phyloP scores from a whole-genome alignment of 2,888 invertebrate species.

The Neria commutata region DNA sequence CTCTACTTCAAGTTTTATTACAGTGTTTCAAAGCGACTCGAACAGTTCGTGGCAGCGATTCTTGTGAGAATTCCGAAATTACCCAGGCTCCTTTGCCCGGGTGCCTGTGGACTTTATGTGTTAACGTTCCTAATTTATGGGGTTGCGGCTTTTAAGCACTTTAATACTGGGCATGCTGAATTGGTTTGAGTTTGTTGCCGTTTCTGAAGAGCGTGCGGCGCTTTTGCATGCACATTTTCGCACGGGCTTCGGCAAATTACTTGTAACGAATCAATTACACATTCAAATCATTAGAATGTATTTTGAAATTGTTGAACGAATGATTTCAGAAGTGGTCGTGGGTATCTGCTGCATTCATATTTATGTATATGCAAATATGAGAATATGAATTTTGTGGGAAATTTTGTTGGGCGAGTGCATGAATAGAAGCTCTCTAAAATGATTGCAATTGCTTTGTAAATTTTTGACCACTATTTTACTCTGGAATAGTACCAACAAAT shows the following conservation, averaged over 20 bases:
- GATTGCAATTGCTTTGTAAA: too few relatives aligned
- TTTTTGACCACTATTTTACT: too few relatives aligned
- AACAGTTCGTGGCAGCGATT: conserved; percentile 17
- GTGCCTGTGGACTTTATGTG: conserved; percentile 10
- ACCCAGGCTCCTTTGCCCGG: conserved; percentile 6
- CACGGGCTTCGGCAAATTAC: neutral
- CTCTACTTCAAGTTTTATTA: conserved; percentile 26
- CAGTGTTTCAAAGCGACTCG: conserved; percentile 28
- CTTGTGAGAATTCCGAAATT: conserved; percentile 23
- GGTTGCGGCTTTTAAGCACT: conserved; percentile 40
- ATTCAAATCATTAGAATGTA: neutral
- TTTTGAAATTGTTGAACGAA: neutral
- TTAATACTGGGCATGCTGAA: neutral
- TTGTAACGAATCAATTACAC: conserved; percentile 17
- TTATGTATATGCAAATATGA: too few relatives aligned
- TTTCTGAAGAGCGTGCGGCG: conserved; percentile 22
- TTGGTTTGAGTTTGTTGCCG: conserved; percentile 33
- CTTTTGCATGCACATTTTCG: neutral
- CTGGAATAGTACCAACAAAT: too few relatives aligned
- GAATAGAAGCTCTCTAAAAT: too few relatives aligned
- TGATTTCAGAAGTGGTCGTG: neutral
- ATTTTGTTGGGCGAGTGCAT: too few relatives aligned
- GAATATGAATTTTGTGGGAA: too few relatives aligned
- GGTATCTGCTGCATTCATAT: too few relatives aligned
- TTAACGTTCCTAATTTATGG: conserved; percentile 46